These are phyloP conservation scores for Drosophila recens DNA, from an alignment of 2,888 invertebrate genomes.

Conservation along the genomic window DNA sequence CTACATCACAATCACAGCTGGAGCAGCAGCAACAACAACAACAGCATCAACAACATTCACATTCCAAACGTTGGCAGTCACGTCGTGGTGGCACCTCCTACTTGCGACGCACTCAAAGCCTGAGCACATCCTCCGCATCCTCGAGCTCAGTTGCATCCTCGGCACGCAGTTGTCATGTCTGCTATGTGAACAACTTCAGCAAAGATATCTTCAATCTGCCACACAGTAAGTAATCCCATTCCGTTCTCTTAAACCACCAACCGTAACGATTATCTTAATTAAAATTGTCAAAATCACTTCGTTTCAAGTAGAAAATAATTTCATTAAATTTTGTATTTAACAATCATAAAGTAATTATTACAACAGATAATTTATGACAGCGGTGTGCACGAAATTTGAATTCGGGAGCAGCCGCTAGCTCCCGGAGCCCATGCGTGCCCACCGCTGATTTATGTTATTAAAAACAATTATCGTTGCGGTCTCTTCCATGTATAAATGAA, in stretches of 20 bases:
- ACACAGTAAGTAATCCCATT: slow-evolving; percentile 1
- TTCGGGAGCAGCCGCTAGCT: no score
- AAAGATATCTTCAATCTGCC: slow-evolving; percentile 84
- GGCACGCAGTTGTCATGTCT: slow-evolving; percentile 85
- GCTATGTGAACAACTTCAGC: slow-evolving; percentile 84
- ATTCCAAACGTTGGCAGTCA: slow-evolving; percentile 67
- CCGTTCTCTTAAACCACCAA: no score
- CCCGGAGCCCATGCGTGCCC: no score
- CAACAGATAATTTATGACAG: no score
- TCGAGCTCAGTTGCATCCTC: slow-evolving; percentile 46
- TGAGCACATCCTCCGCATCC: slow-evolving; percentile 63
- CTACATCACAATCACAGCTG: slow-evolving; percentile 6
- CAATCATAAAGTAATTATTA: no score
- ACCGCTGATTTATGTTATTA: no score
- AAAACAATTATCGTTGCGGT: neutral
- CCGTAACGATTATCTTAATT: no score
- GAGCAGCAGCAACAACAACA: slow-evolving; percentile 33
- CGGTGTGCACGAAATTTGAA: no score
- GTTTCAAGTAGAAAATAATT: no score
- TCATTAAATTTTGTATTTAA: no score
- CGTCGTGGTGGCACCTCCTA: slow-evolving; percentile 44
- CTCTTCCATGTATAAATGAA: neutral
- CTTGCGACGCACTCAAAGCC: slow-evolving; percentile 84
- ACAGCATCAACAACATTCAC: no score
- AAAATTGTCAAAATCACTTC: no score